Evolutionary conservation across 2,888 invertebrate species (phyloP).

Genomic region (Sericinus montela): DNA sequence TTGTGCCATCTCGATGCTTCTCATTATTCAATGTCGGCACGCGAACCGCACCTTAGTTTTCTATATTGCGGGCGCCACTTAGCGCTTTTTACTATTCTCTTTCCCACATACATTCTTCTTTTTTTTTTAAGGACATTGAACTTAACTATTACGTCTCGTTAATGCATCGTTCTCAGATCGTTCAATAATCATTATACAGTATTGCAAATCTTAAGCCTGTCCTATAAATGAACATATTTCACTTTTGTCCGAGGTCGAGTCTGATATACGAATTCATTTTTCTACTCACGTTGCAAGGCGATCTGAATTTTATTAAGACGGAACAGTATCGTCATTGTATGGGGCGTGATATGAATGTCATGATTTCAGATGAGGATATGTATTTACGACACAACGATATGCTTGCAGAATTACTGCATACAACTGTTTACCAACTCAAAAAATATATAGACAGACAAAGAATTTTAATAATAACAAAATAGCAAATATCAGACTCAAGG

Average conservation of each 20-base stretch:
- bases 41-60: constrained; percentile 52
- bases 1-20: constrained; percentile 50
- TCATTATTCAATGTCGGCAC: constrained; percentile 70
- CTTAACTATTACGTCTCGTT: constrained; percentile 14
- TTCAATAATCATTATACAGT: not conserved
- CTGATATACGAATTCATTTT: constrained; percentile 2
- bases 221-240: constrained; percentile 11
- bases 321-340: constrained; percentile 14
- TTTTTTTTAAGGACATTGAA: constrained; percentile 19
- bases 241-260: constrained; percentile 18
- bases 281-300: constrained; percentile 11
- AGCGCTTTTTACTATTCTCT: constrained; percentile 22
- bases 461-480: constrained; percentile 1
- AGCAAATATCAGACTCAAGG: not conserved
- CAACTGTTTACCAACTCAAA: constrained; percentile 5
- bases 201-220: constrained; percentile 9
- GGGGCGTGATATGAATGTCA: constrained; percentile 23
- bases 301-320: constrained; percentile 17
- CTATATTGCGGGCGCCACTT: constrained; percentile 24
- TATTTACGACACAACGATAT: constrained; percentile 22
- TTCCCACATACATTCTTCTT: constrained; percentile 21
- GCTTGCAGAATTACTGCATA: constrained; percentile 16
- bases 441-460: constrained; percentile 4
- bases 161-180: not conserved
- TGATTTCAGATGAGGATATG: constrained; percentile 22